Conservation (phyloP, 1,140 invertebrate species). For the Drosophila sechellia region DNA sequence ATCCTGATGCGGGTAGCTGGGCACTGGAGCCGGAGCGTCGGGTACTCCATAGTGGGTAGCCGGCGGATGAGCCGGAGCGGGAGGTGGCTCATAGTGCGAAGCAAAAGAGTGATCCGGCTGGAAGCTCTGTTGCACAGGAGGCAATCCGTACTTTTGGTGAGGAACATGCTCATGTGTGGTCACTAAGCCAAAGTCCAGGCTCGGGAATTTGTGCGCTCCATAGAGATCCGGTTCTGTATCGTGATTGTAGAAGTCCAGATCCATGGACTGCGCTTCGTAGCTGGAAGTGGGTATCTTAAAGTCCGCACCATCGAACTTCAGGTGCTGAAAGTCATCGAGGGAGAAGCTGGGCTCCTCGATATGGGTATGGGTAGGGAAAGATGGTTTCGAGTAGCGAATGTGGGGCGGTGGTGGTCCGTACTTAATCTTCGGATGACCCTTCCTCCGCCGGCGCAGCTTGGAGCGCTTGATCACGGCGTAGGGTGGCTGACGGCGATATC, state of each 20-base stretch:
- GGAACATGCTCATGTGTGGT: constrained; percentile 44
- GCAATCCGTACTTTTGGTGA: constrained; percentile 67
- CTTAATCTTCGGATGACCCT: constrained; percentile 61
- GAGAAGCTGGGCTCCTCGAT: constrained; percentile 58
- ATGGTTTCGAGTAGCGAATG: constrained; percentile 45
- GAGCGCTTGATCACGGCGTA: constrained; percentile 28
- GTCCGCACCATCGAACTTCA: constrained; percentile 71
- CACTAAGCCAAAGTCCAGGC: constrained; percentile 48
- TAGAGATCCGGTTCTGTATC: constrained; percentile 48
- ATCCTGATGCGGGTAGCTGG: constrained; percentile 30
- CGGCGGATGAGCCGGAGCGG: constrained; percentile 17
- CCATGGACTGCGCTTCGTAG: constrained; percentile 77
- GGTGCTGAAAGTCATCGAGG: constrained; percentile 67
- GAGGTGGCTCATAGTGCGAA: constrained; percentile 52
- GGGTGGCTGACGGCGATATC: constrained; percentile 68
- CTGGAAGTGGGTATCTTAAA: constrained; percentile 67
- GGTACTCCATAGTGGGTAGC: constrained; percentile 44
- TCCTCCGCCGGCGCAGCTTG: constrained; percentile 60
- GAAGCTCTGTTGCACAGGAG: constrained; percentile 49
- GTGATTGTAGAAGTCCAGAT: constrained; percentile 74
- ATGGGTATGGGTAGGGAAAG: constrained; percentile 48
- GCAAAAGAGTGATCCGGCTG: constrained; percentile 44
- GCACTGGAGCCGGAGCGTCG: constrained; percentile 26
- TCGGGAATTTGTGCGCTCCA: constrained; percentile 65
- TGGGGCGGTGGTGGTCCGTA: constrained; percentile 59